These are phyloP conservation scores for Neotoxoptera formosana DNA, from an alignment of 1,140 invertebrate genomes.

Conservation along the genomic window DNA sequence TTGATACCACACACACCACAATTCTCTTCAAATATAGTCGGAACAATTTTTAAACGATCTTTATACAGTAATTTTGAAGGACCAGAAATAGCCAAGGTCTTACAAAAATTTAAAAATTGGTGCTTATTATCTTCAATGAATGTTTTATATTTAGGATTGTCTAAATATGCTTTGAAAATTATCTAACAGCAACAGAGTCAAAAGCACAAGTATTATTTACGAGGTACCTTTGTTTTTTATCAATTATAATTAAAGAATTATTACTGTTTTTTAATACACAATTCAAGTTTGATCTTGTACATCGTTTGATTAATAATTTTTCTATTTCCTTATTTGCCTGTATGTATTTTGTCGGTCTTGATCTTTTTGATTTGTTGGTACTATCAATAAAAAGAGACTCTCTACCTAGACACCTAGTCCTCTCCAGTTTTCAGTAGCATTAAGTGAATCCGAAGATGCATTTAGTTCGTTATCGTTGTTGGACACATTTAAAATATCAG, in stretches of 20 bases:
- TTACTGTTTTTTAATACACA: neutral
- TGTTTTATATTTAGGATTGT: neutral
- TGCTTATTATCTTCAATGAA: neutral
- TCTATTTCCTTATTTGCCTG: neutral
- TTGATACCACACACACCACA: neutral
- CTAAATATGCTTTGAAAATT: neutral
- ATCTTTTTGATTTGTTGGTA: too few species aligned
- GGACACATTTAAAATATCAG: neutral
- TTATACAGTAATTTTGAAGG: neutral
- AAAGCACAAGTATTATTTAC: neutral
- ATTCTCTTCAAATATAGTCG: neutral
- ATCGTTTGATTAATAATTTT: too few species aligned
- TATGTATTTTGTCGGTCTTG: too few species aligned
- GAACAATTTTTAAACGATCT: neutral
- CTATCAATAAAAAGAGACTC: too few species aligned
- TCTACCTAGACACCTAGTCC: too few species aligned
- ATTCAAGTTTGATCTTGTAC: neutral
- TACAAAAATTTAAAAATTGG: constrained; percentile 11
- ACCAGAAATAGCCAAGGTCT: neutral
- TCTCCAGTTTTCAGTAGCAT: too few species aligned
- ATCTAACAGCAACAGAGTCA: neutral
- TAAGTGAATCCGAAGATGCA: too few species aligned
- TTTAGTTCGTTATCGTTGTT: too few species aligned
- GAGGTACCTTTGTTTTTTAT: neutral
- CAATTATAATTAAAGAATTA: neutral